These are phyloP conservation scores for Arctia plantaginis DNA, from an alignment of 2,888 invertebrate species.

Conservation along the genomic window DNA sequence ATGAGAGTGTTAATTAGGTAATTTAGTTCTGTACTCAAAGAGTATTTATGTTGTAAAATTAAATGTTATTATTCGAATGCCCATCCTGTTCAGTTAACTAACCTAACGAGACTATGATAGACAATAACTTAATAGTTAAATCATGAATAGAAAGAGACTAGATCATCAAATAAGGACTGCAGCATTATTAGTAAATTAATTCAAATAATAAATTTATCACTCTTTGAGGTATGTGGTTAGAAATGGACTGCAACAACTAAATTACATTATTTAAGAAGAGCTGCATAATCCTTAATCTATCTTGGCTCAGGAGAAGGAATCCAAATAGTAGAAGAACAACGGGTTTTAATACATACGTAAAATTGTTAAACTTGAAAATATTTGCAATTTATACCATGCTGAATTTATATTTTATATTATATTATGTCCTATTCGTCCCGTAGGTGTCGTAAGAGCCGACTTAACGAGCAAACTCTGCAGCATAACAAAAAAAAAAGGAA, in stretches of 20 bases:
- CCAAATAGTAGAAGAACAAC: neutral
- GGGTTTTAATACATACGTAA: neutral
- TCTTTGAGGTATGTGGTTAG: neutral
- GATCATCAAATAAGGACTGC: neutral
- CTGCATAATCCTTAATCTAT: neutral
- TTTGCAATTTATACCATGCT: neutral
- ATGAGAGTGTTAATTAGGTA: constrained; percentile 60
- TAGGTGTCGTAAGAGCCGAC: no score
- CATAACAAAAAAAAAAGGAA: no score
- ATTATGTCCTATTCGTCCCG: no score
- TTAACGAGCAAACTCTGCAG: no score
- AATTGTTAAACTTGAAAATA: no score
- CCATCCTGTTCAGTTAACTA: neutral
- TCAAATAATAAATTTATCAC: neutral
- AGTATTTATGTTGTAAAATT: constrained; percentile 29
- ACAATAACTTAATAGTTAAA: neutral
- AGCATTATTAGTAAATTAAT: neutral
- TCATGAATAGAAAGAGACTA: neutral
- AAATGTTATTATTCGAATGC: constrained; percentile 7
- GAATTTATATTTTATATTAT: no score
- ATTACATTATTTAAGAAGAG: neutral
- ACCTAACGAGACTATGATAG: neutral
- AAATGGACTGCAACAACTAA: neutral
- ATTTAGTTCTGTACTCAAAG: constrained; percentile 49
- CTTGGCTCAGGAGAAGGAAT: neutral